Evolutionary conservation across 2,888 invertebrate species (phyloP).

Genomic region (Pseudococcus jackbeardsleyi): DNA sequence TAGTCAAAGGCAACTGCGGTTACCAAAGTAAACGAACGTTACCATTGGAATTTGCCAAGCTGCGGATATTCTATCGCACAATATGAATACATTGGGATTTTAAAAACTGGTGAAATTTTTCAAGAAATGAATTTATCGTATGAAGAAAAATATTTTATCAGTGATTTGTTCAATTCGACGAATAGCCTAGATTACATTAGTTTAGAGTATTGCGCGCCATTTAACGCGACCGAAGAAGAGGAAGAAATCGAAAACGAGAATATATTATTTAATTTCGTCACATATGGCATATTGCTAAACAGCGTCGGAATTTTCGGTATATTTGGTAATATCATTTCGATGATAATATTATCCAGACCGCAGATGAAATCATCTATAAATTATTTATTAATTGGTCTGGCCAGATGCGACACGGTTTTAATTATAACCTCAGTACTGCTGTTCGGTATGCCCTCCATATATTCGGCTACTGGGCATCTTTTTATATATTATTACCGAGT

Average conservation of each 20-base stretch:
- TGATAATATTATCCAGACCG: slow-evolving; percentile 90
- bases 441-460: slow-evolving; percentile 89
- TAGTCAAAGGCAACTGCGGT: background rate
- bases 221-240: background rate
- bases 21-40: background rate
- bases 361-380: slow-evolving; percentile 97
- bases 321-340: slow-evolving; percentile 90
- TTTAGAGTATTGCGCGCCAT: slow-evolving; percentile 20
- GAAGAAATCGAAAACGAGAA: slow-evolving; percentile 69
- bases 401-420: slow-evolving; percentile 92
- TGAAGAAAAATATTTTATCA: slow-evolving; percentile 3
- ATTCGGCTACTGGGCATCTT: slow-evolving; percentile 83
- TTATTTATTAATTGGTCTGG: slow-evolving; percentile 92
- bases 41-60: background rate
- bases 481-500: slow-evolving; percentile 80
- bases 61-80: background rate
- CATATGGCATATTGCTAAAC: slow-evolving; percentile 86
- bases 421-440: slow-evolving; percentile 87
- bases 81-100: background rate
- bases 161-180: background rate
- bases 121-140: slow-evolving; percentile 50
- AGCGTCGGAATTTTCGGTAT: slow-evolving; percentile 86
- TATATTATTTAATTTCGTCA: slow-evolving; percentile 82
- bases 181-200: background rate
- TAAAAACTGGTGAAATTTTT: background rate